Conservation (phyloP, 2,888 invertebrate genomes). For the Coenonympha glycerion region DNA sequence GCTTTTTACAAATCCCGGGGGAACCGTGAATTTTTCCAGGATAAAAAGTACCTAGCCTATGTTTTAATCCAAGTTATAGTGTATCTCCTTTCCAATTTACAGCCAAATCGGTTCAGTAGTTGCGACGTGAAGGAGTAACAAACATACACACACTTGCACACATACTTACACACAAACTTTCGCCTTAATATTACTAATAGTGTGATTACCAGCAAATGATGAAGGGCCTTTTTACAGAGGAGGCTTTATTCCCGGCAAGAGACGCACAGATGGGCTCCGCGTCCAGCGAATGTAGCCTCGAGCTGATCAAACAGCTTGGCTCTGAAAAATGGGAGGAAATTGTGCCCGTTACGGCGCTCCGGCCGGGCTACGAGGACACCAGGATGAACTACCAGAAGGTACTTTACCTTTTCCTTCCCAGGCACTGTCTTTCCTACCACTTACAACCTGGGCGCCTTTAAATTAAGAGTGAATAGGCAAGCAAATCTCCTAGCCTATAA, state of each 20-base stretch:
- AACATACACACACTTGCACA: too few relatives aligned
- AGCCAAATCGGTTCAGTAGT: too few relatives aligned
- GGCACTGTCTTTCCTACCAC: background rate
- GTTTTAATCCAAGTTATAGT: too few relatives aligned
- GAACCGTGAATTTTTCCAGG: too few relatives aligned
- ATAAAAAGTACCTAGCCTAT: too few relatives aligned
- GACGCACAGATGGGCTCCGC: slow-evolving; percentile 67
- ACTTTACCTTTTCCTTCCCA: slow-evolving; percentile 3
- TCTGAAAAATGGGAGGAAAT: slow-evolving; percentile 76
- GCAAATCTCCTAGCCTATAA: too few relatives aligned
- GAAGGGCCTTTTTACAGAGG: slow-evolving; percentile 50
- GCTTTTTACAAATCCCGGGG: too few relatives aligned
- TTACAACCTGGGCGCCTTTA: too few relatives aligned
- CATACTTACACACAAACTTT: too few relatives aligned
- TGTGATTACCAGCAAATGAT: slow-evolving; percentile 15
- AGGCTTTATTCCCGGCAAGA: slow-evolving; percentile 61
- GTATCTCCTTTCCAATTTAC: too few relatives aligned
- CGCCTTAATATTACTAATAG: background rate
- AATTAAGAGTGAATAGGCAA: too few relatives aligned
- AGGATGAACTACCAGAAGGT: slow-evolving; percentile 76
- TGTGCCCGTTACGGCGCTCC: slow-evolving; percentile 69
- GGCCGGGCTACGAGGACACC: slow-evolving; percentile 76
- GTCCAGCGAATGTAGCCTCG: slow-evolving; percentile 59
- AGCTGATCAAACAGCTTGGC: slow-evolving; percentile 58
- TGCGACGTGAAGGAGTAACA: too few relatives aligned